phyloP scores from a whole-genome alignment of 2,888 invertebrate species.

The Lasioglossum pauxillum region DNA sequence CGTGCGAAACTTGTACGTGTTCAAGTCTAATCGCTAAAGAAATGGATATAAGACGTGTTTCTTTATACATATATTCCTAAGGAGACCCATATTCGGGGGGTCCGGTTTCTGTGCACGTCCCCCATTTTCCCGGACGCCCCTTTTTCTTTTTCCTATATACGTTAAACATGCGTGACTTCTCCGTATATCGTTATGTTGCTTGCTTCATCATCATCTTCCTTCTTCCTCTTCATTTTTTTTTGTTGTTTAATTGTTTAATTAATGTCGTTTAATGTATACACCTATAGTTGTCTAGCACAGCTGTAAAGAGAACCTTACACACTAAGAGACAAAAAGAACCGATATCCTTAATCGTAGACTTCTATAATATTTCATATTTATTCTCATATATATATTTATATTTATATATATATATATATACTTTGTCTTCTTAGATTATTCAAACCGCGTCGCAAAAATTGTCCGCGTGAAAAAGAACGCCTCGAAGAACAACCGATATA shows the following conservation, averaged over 20 bases:
- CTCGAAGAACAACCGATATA: slow-evolving; percentile 72
- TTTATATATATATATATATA: slow-evolving; percentile 59
- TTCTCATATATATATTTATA: slow-evolving; percentile 59
- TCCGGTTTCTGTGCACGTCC: neutral
- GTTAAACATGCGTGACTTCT: slow-evolving; percentile 39
- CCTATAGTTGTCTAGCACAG: slow-evolving; percentile 84
- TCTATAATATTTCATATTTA: slow-evolving; percentile 70
- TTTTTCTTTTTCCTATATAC: slow-evolving; percentile 23
- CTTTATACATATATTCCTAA: slow-evolving; percentile 36
- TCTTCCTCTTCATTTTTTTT: neutral
- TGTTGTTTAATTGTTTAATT: slow-evolving; percentile 31
- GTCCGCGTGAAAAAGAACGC: slow-evolving; percentile 67
- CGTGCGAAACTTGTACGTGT: slow-evolving; percentile 34
- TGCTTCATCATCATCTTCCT: neutral
- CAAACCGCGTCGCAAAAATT: slow-evolving; percentile 50
- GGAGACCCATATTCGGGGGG: slow-evolving; percentile 16
- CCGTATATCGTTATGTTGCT: neutral
- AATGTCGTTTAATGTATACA: slow-evolving; percentile 54
- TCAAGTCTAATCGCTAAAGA: slow-evolving; percentile 39
- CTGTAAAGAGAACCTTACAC: slow-evolving; percentile 81
- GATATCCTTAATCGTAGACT: slow-evolving; percentile 70
- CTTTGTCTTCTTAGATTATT: slow-evolving; percentile 67
- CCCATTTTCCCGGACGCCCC: neutral
- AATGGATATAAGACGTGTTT: slow-evolving; percentile 31
- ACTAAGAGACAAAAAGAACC: slow-evolving; percentile 72